A percentile compares a stretch with the other conserved stretches of the same genome.
These are phyloP conservation scores for Meiosimyza decipiens DNA, from an alignment of 2,888 invertebrate genomes.

Conservation along the genomic window DNA sequence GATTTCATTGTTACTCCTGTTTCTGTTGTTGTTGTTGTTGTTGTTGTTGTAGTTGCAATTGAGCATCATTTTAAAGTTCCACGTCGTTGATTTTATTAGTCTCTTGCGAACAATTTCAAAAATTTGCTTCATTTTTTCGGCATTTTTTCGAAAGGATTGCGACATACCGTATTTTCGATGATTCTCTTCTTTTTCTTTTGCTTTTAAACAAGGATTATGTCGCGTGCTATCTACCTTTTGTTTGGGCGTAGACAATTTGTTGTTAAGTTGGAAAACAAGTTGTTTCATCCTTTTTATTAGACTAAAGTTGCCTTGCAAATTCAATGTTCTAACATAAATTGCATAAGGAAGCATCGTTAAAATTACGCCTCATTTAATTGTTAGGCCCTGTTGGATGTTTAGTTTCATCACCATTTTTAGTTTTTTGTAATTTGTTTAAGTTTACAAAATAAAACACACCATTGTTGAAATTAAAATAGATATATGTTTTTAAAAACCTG, in stretches of 20 bases:
- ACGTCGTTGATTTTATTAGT: conserved; percentile 67
- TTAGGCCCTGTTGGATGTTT: conserved; percentile 38
- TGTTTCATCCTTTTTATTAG: conserved; percentile 63
- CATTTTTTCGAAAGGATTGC: conserved; percentile 53
- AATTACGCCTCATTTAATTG: conserved; percentile 60
- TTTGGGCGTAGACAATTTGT: conserved; percentile 56
- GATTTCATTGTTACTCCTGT: conserved; percentile 3
- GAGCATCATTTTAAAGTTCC: conserved; percentile 61
- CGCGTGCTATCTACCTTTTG: conserved; percentile 1
- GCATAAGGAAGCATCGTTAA: conserved; percentile 56
- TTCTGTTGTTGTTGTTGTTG: conserved; percentile 26
- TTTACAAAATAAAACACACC: too few relatives aligned
- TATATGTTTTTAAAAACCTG: too few relatives aligned
- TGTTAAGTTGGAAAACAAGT: conserved; percentile 65
- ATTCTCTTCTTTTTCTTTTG: conserved; percentile 7
- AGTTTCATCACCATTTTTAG: conserved; percentile 9
- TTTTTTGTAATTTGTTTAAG: not conserved
- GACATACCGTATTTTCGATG: conserved; percentile 34
- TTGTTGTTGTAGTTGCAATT: conserved; percentile 17
- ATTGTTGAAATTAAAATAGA: too few relatives aligned
- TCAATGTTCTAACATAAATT: conserved; percentile 54
- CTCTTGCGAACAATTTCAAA: conserved; percentile 66
- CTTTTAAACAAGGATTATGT: conserved; percentile 6
- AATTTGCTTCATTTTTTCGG: conserved; percentile 55
- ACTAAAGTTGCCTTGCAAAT: conserved; percentile 39